Percentiles rank a stretch among this genome's conserved stretches.
Evolutionary conservation across 2,113 vertebrate species (phyloP).

Genomic region (Podarcis muralis): DNA sequence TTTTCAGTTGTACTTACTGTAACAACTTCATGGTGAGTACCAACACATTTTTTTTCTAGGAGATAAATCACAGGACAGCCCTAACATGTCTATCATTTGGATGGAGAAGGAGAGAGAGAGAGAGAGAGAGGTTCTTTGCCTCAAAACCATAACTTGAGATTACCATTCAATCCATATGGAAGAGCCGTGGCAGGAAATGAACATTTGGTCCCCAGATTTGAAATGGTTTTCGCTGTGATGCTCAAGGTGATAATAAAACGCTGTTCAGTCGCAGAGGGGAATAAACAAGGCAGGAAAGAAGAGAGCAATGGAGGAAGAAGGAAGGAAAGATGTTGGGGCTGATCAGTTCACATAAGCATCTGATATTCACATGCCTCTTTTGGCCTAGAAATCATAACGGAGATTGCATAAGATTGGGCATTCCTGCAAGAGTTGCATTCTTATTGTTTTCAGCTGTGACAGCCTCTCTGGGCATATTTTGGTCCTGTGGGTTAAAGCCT

Average conservation of each 20-base stretch:
- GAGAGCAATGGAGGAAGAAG: fast-evolving
- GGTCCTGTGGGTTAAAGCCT: too few species aligned
- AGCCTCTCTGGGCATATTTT: neutral
- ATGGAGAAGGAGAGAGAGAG: neutral
- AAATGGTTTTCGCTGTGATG: neutral
- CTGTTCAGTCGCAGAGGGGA: neutral
- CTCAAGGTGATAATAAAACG: neutral
- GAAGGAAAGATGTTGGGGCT: fast-evolving
- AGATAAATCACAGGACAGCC: neutral
- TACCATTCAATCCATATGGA: neutral
- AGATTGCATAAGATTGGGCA: constrained; percentile 3
- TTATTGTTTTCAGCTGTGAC: constrained; percentile 1
- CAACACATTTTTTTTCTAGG: too few species aligned
- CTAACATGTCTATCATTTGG: neutral
- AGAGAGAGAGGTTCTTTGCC: neutral
- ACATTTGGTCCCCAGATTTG: too few species aligned
- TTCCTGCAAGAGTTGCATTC: neutral
- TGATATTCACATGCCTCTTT: constrained; percentile 12
- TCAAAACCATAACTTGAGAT: neutral
- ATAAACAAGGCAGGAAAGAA: neutral
- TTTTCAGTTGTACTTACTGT: neutral
- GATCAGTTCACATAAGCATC: constrained; percentile 1
- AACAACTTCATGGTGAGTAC: neutral
- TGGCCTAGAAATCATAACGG: constrained; percentile 2
- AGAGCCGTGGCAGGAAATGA: neutral